Conservation (phyloP, 2,888 invertebrate genomes). For the Pterobdella sp. region DNA sequence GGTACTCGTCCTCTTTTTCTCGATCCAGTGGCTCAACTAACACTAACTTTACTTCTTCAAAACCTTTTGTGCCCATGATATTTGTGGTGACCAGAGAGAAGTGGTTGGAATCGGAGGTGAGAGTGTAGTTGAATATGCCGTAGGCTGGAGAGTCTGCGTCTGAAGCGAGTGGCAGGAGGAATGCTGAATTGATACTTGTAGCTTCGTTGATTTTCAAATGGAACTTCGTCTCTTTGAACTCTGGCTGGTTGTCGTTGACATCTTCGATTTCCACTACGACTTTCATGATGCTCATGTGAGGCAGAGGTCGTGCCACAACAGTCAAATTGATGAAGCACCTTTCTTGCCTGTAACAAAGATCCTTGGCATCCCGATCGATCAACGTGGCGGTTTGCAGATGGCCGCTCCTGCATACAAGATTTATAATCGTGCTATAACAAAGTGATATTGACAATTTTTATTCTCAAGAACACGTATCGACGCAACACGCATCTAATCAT, state of each 20-base stretch:
- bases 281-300: constrained; percentile 31
- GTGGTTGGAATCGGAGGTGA: not conserved
- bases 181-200: constrained; percentile 12
- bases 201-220: constrained; percentile 29
- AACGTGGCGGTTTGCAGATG: constrained; percentile 29
- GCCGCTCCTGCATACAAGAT: constrained; percentile 31
- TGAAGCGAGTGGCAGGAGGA: constrained; percentile 25
- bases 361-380: constrained; percentile 34
- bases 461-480: too few relatives aligned
- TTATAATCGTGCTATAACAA: too few relatives aligned
- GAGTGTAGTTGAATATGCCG: constrained; percentile 28
- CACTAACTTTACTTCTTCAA: constrained; percentile 31
- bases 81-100: constrained; percentile 17
- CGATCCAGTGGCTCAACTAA: constrained; percentile 34
- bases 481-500: too few relatives aligned
- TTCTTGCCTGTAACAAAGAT: constrained; percentile 30
- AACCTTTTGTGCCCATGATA: constrained; percentile 29
- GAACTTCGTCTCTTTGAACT: constrained; percentile 19
- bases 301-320: constrained; percentile 33
- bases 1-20: constrained; percentile 30
- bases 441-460: too few relatives aligned
- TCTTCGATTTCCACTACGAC: constrained; percentile 32
- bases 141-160: constrained; percentile 30
- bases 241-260: constrained; percentile 25
- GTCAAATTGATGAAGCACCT: constrained; percentile 31